Evolutionary conservation across 2,113 vertebrate species (phyloP).

Genomic region (Eretmodus cyanostictus): DNA sequence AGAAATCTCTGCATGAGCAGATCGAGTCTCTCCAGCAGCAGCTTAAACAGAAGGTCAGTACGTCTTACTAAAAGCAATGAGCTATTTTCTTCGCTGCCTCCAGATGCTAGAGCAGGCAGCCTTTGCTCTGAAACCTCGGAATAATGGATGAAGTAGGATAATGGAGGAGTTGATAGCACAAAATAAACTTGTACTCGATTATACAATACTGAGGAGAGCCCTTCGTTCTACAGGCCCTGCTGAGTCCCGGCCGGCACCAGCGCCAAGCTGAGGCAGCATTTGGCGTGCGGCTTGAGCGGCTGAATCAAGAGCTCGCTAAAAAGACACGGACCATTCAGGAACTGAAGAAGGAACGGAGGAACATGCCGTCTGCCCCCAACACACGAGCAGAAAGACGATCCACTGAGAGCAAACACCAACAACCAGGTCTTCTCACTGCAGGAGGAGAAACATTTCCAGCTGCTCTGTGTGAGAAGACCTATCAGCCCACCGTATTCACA

Average conservation of each 20-base stretch:
- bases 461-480: conserved; percentile 66
- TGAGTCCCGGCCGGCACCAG: conserved; percentile 56
- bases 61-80: rapidly evolving
- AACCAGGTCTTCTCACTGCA: background rate
- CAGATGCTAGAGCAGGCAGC: background rate
- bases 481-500: conserved; percentile 75
- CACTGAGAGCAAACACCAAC: background rate
- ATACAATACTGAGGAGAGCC: background rate
- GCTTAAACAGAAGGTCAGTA: conserved; percentile 62
- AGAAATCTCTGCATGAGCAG: conserved; percentile 52
- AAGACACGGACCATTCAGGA: conserved; percentile 83
- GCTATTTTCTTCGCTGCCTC: background rate
- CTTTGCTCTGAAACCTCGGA: background rate
- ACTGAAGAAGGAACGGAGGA: conserved; percentile 82
- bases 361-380: conserved; percentile 67
- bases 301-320: conserved; percentile 78
- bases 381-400: background rate
- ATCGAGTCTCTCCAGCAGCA: conserved; percentile 72
- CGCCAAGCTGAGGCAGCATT: conserved; percentile 69
- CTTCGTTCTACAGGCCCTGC: conserved; percentile 37
- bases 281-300: conserved; percentile 70
- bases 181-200: rapidly evolving
- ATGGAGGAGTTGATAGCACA: background rate
- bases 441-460: conserved; percentile 26
- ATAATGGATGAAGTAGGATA: background rate